phyloP scores from a whole-genome alignment of 1,140 invertebrate species.

The Diorhabda sublineata region DNA sequence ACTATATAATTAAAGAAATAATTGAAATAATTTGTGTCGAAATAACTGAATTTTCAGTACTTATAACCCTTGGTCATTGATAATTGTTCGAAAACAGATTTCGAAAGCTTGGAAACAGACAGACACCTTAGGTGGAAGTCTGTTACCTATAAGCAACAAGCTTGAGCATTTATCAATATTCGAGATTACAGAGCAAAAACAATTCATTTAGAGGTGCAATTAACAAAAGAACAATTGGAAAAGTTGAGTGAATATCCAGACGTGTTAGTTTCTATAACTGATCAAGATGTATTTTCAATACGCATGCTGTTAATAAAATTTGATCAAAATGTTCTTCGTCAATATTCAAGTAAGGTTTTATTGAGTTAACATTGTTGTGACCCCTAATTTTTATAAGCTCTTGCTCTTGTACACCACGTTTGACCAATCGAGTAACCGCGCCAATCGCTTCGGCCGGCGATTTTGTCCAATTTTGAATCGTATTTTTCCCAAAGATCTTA shows the following conservation, averaged over 20 bases:
- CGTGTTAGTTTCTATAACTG: conserved; percentile 10
- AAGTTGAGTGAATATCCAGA: conserved; percentile 8
- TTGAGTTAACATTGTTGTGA: not conserved
- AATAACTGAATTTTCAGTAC: not conserved
- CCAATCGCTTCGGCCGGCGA: not conserved
- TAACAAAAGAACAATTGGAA: conserved; percentile 4
- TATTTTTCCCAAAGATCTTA: not conserved
- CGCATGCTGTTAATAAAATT: not conserved
- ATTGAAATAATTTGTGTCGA: too few relatives aligned
- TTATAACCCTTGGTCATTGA: not conserved
- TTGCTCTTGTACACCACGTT: conserved; percentile 4
- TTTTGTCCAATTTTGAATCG: conserved; percentile 2
- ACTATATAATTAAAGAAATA: too few relatives aligned
- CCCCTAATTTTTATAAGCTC: conserved; percentile 6
- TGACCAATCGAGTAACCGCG: not conserved
- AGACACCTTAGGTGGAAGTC: too few relatives aligned
- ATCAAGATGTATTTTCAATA: not conserved
- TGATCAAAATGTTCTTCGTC: not conserved
- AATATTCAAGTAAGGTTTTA: conserved; percentile 4
- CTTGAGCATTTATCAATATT: not conserved
- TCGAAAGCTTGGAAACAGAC: not conserved
- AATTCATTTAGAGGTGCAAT: conserved; percentile 7
- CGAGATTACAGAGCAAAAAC: not conserved
- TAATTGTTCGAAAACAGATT: not conserved
- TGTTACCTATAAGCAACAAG: not conserved